Evolutionary conservation across 2,797 vertebrate genomes (phyloP), one percentile per base, ranked within the genome.

Genomic region (Gadopsis bispinosus): DNA sequence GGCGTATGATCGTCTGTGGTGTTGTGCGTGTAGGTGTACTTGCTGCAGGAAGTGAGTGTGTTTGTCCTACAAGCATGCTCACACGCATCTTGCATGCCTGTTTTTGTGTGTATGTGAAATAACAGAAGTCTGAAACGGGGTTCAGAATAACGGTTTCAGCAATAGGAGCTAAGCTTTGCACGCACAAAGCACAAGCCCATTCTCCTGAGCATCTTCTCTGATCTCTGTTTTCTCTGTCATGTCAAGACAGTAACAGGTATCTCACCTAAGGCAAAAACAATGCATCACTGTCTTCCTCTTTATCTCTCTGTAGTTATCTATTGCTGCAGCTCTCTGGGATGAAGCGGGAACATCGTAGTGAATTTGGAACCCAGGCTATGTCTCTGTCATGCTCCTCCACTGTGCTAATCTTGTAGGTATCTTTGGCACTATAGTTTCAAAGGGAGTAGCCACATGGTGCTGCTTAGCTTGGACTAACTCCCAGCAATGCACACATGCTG

Each of bases 171-270:
- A 81, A 11, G 74, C 61, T 74, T 53, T 66, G 74, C 85, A 75
- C 75, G 85, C 80, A 88, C 83, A 84, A 86, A 89, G 79, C 65
- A 76, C 37, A 85, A 88, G 70, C 85, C 84, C 75, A 80, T 90
- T 91, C 89, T 93, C 88, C 69, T 59, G 87, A 90, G 91, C 84
- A 71, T 78, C 82, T 70, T 79, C 76, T 91, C 77, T 91, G 91
- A 92, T 92, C 87, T 89, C 62, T 69, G 1, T 82, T 78, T 87
- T 83, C 75, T 83, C 80, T 89, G 87, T 92, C 90, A 90, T 91
- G 87, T 91, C 76, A 71, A 83, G 83, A 85, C 77, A 79, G 85
- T 91, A 93, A 92, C 89, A 91, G 87, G 89, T 93, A 89, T 94
- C 92, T 91, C 85, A 90, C 92, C 91, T 91, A 48, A 88, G 93